Evolutionary conservation across 2,888 invertebrate genomes (phyloP).

Genomic region (Orgyia antiqua): DNA sequence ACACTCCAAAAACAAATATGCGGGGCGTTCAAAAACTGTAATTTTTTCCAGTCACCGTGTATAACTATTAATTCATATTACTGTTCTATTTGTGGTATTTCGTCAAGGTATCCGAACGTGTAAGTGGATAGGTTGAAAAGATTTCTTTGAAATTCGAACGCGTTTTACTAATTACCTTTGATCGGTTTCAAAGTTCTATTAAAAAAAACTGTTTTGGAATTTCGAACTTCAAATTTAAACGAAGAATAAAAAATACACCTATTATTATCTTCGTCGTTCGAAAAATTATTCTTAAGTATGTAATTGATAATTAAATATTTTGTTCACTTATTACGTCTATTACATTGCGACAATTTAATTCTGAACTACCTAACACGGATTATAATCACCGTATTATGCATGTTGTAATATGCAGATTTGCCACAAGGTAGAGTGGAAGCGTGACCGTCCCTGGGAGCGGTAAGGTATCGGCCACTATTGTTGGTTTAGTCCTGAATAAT

Average conservation of each 20-base stretch:
- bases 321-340: no score
- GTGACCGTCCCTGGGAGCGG: conserved; percentile 58
- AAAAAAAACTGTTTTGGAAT: conserved; percentile 1
- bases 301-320: no score
- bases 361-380: conserved; percentile 21
- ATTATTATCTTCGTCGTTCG: no score
- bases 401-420: conserved; percentile 49
- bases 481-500: conserved; percentile 61
- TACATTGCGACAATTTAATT: conserved; percentile 8
- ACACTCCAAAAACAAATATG: conserved; percentile 69
- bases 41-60: conserved; percentile 41
- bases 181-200: conserved; percentile 9
- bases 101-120: conserved; percentile 25
- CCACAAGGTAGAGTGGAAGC: conserved; percentile 49
- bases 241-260: no score
- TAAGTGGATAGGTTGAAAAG: conserved; percentile 23
- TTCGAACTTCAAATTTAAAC: no score
- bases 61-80: conserved; percentile 65
- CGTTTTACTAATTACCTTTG: conserved; percentile 26
- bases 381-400: conserved; percentile 47
- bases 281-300: no score
- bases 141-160: conserved; percentile 57
- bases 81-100: conserved; percentile 35
- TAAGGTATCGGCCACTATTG: conserved; percentile 38
- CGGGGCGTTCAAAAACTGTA: conserved; percentile 49